phyloP scores from a whole-genome alignment of 1,140 invertebrate species.

The Lepidurus apus region DNA sequence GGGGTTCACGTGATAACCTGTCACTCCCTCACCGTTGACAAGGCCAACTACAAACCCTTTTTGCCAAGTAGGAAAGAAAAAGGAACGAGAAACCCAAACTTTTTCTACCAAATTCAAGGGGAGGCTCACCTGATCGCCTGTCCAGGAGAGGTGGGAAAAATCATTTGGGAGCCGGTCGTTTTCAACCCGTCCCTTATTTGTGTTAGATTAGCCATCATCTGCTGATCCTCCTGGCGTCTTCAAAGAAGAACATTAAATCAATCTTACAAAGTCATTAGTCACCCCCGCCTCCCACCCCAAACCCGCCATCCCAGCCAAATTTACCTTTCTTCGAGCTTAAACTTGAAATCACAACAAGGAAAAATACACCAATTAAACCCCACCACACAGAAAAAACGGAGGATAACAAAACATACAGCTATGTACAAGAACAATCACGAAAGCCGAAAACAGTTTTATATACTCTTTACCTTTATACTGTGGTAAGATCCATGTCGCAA shows the following conservation, averaged over 20 bases:
- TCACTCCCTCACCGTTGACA: background rate
- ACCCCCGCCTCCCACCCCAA: background rate
- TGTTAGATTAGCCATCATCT: constrained; percentile 15
- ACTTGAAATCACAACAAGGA: background rate
- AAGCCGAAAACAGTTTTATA: no score
- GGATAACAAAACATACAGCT: no score
- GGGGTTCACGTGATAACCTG: constrained; percentile 10
- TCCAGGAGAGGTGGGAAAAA: background rate
- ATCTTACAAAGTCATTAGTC: constrained; percentile 19
- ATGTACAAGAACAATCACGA: no score
- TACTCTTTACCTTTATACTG: no score
- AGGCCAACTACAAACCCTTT: background rate
- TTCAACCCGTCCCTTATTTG: background rate
- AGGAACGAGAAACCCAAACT: background rate
- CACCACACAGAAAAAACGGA: no score
- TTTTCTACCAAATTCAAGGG: background rate
- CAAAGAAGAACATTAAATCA: constrained; percentile 4
- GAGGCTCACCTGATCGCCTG: background rate
- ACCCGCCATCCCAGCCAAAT: background rate
- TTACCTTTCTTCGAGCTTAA: background rate
- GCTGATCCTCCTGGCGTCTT: constrained; percentile 1
- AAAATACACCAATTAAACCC: background rate
- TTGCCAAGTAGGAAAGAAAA: background rate
- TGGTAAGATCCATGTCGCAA: no score
- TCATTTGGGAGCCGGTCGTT: constrained; percentile 1